Base-by-base conservation (phyloP, 2,113 vertebrate species). In the Electrona antarctica region DNA sequence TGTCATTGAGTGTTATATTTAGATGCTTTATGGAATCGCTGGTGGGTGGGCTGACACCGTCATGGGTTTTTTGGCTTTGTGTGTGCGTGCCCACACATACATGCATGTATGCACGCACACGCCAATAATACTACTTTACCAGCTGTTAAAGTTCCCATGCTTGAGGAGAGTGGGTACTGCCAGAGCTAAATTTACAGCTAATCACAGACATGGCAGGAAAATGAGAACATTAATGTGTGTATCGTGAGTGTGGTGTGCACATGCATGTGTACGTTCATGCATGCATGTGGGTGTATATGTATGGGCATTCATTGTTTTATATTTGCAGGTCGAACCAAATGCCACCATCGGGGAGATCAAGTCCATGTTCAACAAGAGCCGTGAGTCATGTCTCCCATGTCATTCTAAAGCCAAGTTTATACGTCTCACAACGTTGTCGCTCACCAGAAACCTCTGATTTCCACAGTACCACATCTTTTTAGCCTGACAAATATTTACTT, bases 271-370 rank as follows among this genome's bases (percentile, higher is more conserved):
- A 41, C 33, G 33, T 41, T 41, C 33, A 6, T 41, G 33, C 5
- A 6, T 41, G 33, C 33, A 41, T 41, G 33, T 41, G 33, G 3
- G 0, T 41, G 33, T 6, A 33, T 69, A 33, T 69, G 8, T 6
- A 6, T 73, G 7, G 4, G 4, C 13, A 8, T 55, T 74, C 52
- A 77, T 67, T 78, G 78, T 0, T 74, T 51, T 58, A 75, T 78
- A 64, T 86, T 85, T 84, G 29, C 80, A 98, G 97, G 96, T 98
- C 73, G 96, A 97, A 86, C 96, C 97, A 69, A 94, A 96, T 84
- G 96, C 96, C 75, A 98, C 96, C 2, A 92, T 98, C 0, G 95
- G 95, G 0, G 97, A 98, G 78, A 97, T 98, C 88, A 97, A 98
- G 92, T 95, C 89, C 4, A 95, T 98, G 91, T 98, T 98, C 91